phyloP scores from a whole-genome alignment of 2,888 invertebrate species.

The Tuta absoluta region DNA sequence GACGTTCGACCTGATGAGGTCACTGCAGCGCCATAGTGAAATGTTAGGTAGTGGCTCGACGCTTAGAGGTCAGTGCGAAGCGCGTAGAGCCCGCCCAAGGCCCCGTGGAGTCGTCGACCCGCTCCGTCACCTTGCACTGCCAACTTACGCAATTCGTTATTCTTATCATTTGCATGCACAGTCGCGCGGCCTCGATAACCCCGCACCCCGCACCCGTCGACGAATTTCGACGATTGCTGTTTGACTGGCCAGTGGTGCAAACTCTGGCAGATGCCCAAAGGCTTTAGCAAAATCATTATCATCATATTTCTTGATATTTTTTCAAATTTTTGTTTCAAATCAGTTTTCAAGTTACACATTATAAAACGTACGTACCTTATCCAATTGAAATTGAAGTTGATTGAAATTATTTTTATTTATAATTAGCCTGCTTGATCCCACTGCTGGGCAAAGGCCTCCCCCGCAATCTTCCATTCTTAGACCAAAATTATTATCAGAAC shows the following conservation, averaged over 20 bases:
- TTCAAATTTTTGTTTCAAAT: too few species aligned
- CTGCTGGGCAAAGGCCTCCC: too few species aligned
- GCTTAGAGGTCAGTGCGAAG: constrained; percentile 65
- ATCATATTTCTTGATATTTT: too few species aligned
- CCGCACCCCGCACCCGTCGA: constrained; percentile 62
- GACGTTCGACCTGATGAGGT: neutral
- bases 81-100: constrained; percentile 71
- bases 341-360: too few species aligned
- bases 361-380: too few species aligned
- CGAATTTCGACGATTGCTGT: constrained; percentile 56
- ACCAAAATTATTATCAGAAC: too few species aligned
- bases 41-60: constrained; percentile 60
- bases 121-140: constrained; percentile 74
- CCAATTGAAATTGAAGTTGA: too few species aligned
- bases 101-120: constrained; percentile 76
- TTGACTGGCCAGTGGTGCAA: neutral
- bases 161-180: constrained; percentile 78
- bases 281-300: too few species aligned
- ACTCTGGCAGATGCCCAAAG: neutral
- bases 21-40: constrained; percentile 25
- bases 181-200: constrained; percentile 65
- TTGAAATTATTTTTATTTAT: too few species aligned
- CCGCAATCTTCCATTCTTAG: too few species aligned
- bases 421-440: too few species aligned
- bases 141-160: constrained; percentile 78